These are phyloP conservation scores for Fundulus diaphanus DNA, from an alignment of 2,797 vertebrate species.

Conservation along the genomic window DNA sequence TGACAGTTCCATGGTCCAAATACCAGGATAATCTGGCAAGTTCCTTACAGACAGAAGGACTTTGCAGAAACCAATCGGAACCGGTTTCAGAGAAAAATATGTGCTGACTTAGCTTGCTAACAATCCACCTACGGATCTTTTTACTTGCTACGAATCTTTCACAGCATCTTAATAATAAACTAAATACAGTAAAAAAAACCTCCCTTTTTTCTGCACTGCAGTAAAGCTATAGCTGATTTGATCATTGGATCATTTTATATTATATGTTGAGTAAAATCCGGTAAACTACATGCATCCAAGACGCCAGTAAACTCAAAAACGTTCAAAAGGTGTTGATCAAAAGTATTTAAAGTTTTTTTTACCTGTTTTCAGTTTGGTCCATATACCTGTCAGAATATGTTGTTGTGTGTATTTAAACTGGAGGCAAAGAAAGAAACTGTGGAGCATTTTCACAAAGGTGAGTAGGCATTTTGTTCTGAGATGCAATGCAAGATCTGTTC, in stretches of 20 bases:
- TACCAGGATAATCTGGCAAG: too few relatives aligned
- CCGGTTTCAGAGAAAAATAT: background rate
- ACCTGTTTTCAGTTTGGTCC: too few relatives aligned
- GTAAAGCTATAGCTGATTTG: background rate
- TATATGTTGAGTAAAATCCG: too few relatives aligned
- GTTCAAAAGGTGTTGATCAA: too few relatives aligned
- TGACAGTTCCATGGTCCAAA: background rate
- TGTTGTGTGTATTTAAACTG: background rate
- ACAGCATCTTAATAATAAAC: conserved; percentile 2
- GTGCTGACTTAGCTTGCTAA: background rate
- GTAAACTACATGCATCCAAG: too few relatives aligned
- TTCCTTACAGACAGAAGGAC: too few relatives aligned
- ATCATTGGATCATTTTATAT: too few relatives aligned
- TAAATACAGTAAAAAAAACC: background rate
- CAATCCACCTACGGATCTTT: conserved; percentile 14
- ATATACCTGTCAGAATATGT: too few relatives aligned
- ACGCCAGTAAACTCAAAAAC: too few relatives aligned
- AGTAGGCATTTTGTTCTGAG: background rate
- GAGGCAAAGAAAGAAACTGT: background rate
- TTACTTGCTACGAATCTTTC: background rate
- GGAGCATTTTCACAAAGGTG: background rate
- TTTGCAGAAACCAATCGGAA: background rate
- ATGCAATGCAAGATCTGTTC: background rate
- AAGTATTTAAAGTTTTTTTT: too few relatives aligned
- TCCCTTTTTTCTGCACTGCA: background rate